Evolutionary conservation across 2,113 vertebrate species (phyloP), one percentile per base, ranked within the genome.

Genomic region (Gymnocephalus cernua): DNA sequence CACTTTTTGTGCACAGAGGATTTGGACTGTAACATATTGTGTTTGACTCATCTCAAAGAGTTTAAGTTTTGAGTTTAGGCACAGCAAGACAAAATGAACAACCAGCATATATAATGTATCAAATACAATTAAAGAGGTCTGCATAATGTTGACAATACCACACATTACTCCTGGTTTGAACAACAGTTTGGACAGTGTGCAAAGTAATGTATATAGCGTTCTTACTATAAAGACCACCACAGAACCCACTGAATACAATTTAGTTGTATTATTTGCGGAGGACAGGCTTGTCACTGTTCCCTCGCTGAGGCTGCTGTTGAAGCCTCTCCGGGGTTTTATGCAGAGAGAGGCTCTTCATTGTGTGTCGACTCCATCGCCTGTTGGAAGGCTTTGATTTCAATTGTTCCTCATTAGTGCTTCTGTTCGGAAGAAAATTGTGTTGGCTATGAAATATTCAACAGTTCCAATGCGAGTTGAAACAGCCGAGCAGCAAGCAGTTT

Each of bases 361-460:
- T 74, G 61, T 81, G 62, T 75, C 63, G 19, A 72, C 75, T 77
- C 69, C 6, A 21, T 77, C 70, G 19, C 62, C 58, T 59, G 59
- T 48, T 70, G 50, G 50, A 89, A 80, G 18, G 51, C 84, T 90
- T 87, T 88, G 69, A 86, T 91, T 89, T 86, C 77, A 83, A 54
- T 89, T 89, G 70, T 86, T 91, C 63, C 87, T 92, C 79, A 82
- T 91, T 92, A 90, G 53, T 51, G 78, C 63, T 51, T 84, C 69
- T 50, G 19, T 81, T 63, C 21, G 2, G 11, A 53, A 59, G 67
- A 77, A 74, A 81, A 86, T 25, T 72, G 79, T 72, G 80, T 68
- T 74, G 56, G 68, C 69, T 50, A 83, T 91, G 69, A 91, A 92
- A 92, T 90, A 92, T 90, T 90, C 74, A 92, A n/a, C 67, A 74